Evolutionary conservation across 1,140 invertebrate species (phyloP).

Genomic region (Drosophila tani): DNA sequence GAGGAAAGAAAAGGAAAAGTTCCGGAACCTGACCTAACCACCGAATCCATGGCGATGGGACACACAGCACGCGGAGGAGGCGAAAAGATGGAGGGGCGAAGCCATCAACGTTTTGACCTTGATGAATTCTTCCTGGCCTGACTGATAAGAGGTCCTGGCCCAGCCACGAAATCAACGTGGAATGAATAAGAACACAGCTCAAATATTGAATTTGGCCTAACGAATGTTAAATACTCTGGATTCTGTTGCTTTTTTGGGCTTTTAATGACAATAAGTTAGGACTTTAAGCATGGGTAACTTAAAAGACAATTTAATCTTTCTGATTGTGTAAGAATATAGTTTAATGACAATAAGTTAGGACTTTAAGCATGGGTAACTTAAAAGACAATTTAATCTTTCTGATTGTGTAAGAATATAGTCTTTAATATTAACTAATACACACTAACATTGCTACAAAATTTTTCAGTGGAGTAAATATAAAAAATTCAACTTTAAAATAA

Average conservation of each 20-base stretch:
- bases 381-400: background rate
- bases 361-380: background rate
- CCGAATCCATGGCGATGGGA: conserved; percentile 28
- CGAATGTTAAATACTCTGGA: conserved; percentile 24
- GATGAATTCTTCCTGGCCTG: conserved; percentile 49
- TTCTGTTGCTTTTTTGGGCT: background rate
- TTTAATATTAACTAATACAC: background rate
- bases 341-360: too few relatives aligned
- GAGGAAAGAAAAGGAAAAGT: conserved; percentile 26
- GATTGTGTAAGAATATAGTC: background rate
- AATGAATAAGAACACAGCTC: conserved; percentile 42
- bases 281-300: background rate
- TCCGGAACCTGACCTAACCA: conserved; percentile 59
- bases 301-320: background rate
- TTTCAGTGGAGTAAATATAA: background rate
- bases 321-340: too few relatives aligned
- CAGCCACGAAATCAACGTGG: conserved; percentile 57
- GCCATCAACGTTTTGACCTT: conserved; percentile 73
- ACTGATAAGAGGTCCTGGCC: conserved; percentile 51
- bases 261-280: too few relatives aligned
- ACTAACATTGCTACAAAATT: background rate
- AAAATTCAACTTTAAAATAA: background rate
- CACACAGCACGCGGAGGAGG: background rate
- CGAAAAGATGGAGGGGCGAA: conserved; percentile 17
- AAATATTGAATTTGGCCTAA: conserved; percentile 8